These are phyloP conservation scores for Cerastis leucographa DNA, from an alignment of 2,888 invertebrate genomes.

Conservation along the genomic window DNA sequence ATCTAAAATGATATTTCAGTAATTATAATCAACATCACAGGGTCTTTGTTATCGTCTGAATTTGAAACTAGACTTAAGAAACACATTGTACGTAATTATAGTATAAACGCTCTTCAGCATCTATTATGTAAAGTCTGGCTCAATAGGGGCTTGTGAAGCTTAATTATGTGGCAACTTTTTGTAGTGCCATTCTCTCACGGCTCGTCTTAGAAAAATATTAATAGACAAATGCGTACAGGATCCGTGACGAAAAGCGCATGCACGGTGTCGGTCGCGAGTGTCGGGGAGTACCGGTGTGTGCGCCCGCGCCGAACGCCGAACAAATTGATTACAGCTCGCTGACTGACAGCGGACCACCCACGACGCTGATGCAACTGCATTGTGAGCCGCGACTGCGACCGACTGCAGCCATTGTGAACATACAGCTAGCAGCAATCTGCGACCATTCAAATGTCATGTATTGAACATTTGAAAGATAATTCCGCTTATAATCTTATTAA, in stretches of 20 bases:
- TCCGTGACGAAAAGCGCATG: slow-evolving; percentile 86
- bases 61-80: slow-evolving; percentile 19
- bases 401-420: slow-evolving; percentile 70
- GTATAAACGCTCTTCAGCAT: slow-evolving; percentile 13
- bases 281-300: slow-evolving; percentile 72
- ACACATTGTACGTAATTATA: slow-evolving; percentile 23
- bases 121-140: slow-evolving; percentile 7
- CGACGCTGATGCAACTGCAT: slow-evolving; percentile 78
- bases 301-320: slow-evolving; percentile 83
- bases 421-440: slow-evolving; percentile 72
- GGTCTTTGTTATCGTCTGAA: slow-evolving; percentile 7
- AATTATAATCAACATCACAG: slow-evolving; percentile 11
- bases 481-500: slow-evolving; percentile 50
- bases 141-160: slow-evolving; percentile 2
- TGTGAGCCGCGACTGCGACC: slow-evolving; percentile 73
- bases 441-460: slow-evolving; percentile 73
- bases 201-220: slow-evolving; percentile 64
- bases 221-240: slow-evolving; percentile 79
- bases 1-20: slow-evolving; percentile 28
- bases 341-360: slow-evolving; percentile 88
- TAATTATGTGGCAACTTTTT: slow-evolving; percentile 50
- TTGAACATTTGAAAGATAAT: slow-evolving; percentile 68
- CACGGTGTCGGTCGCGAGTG: slow-evolving; percentile 72
- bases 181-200: slow-evolving; percentile 50
- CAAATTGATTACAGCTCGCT: slow-evolving; percentile 88